Evolutionary conservation across 2,113 vertebrate genomes (phyloP), one percentile per base, ranked within the genome.

Genomic region (Sylvietta virens): DNA sequence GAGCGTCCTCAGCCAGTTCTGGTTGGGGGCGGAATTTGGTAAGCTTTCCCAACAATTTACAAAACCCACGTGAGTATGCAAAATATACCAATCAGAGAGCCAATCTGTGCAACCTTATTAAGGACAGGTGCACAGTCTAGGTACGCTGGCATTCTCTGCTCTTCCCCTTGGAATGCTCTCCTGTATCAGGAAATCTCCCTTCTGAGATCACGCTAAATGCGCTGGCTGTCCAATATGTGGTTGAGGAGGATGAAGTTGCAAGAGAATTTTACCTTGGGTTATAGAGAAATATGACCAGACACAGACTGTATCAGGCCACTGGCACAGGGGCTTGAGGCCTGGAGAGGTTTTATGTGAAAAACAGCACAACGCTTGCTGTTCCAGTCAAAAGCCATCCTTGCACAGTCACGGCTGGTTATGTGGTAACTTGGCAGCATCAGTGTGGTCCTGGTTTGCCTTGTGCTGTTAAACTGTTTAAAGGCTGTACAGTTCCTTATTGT

Each of bases 1-100:
- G 9, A 53, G 15, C 0, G 0, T 13, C 31, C 8, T 5, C 30
- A 58, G 24, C n/a, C 33, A 42, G 8, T 18, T 80, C 11, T 18
- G 19, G 13, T 4, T 77, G 48, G 21, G 31, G 13, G 5, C 7
- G 27, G 54, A 47, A 70, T 35, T 42, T 1, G 2, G 11, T 27
- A 37, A 93, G 17, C 42, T 70, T 81, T 81, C n/a, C 45, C 48
- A 45, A 14, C 16, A 53, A 28, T 22, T 37, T 70, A 30, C 40
- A 77, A 69, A 89, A 37, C 16, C 11, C 19, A 7, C 28, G 3
- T 11, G 44, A 11, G 11, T 27, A 2, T 54, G 12, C 23, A 74
- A 45, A 89, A 12, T 24, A n/a, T 15, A 15, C 61, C 10, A 5
- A 7, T 26, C 57, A 51, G 64, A 85, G 31, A 74, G 33, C 33